These are phyloP conservation scores for Hypanus sabinus DNA, from an alignment of 2,113 vertebrate genomes.

Conservation along the genomic window DNA sequence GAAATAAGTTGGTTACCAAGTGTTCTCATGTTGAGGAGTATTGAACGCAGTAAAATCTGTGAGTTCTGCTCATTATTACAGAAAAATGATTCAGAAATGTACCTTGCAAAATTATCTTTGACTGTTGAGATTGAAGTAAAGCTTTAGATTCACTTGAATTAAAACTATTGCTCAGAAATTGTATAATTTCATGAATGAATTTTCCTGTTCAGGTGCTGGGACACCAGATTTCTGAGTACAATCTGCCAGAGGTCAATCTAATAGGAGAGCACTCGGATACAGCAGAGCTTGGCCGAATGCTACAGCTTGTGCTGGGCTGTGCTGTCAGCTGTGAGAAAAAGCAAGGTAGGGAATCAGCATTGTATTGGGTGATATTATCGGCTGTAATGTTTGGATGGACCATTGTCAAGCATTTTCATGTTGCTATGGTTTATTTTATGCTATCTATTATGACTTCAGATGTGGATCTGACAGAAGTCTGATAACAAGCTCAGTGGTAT, in stretches of 20 bases:
- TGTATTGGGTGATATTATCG: not conserved
- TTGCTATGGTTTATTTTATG: not conserved
- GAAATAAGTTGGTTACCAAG: not conserved
- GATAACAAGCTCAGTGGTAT: not conserved
- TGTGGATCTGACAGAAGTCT: not conserved
- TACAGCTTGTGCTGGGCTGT: slow-evolving; percentile 78
- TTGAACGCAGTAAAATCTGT: not conserved
- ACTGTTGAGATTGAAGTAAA: not conserved
- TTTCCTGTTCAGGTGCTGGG: slow-evolving; percentile 60
- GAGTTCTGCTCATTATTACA: not conserved
- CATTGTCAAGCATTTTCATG: not conserved
- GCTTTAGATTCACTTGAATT: not conserved
- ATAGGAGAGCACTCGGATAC: slow-evolving; percentile 71
- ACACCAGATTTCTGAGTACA: slow-evolving; percentile 67
- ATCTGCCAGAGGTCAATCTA: slow-evolving; percentile 70
- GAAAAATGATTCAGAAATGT: not conserved
- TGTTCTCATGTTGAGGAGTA: not conserved
- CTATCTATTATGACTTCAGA: not conserved
- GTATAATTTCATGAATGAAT: too few species aligned
- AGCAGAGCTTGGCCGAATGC: slow-evolving; percentile 71
- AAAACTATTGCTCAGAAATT: not conserved
- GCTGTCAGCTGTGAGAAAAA: slow-evolving; percentile 86
- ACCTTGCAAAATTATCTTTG: not conserved
- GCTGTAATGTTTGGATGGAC: not conserved
- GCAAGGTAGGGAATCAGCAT: slow-evolving; percentile 61